A percentile compares a stretch with the other conserved stretches of the same genome.
These are phyloP conservation scores for Pollicipes pollicipes DNA, from an alignment of 1,140 invertebrate species.

Conservation along the genomic window DNA sequence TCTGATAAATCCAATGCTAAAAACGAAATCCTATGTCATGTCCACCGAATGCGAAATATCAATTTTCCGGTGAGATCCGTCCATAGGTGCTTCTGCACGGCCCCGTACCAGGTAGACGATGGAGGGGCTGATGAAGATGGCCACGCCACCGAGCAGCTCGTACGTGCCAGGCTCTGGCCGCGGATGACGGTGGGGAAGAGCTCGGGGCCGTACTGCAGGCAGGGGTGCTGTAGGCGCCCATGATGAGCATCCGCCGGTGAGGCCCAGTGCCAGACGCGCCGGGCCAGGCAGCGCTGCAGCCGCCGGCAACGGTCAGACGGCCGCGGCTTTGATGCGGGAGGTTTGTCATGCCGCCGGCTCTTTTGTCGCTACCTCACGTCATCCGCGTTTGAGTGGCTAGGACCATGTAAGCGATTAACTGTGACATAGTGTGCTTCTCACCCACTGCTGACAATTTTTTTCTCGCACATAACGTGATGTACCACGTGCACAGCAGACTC, in stretches of 20 bases:
- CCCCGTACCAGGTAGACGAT: slow-evolving; percentile 18
- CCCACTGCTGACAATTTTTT: too few species aligned
- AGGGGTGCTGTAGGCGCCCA: slow-evolving; percentile 76
- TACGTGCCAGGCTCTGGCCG: slow-evolving; percentile 17
- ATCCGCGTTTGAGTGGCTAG: too few species aligned
- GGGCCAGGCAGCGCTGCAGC: neutral
- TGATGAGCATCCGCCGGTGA: slow-evolving; percentile 64
- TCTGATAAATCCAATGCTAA: too few species aligned
- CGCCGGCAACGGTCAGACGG: neutral
- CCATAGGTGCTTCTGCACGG: neutral
- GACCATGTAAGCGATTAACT: too few species aligned
- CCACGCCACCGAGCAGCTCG: slow-evolving; percentile 17
- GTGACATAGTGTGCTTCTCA: too few species aligned
- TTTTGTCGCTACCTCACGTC: too few species aligned
- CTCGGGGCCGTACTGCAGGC: slow-evolving; percentile 71
- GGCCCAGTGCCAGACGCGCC: slow-evolving; percentile 33
- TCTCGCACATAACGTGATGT: too few species aligned
- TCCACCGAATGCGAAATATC: too few species aligned
- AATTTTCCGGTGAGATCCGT: neutral
- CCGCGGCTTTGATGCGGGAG: too few species aligned
- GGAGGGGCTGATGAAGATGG: slow-evolving; percentile 17
- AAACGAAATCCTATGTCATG: too few species aligned
- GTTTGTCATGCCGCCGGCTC: too few species aligned
- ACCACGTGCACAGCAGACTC: too few species aligned
- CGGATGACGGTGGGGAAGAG: slow-evolving; percentile 61